A percentile compares a stretch with the other conserved stretches of the same genome.
phyloP scores from a whole-genome alignment of 2,797 vertebrate genomes.

The Cirrhinus molitorella region DNA sequence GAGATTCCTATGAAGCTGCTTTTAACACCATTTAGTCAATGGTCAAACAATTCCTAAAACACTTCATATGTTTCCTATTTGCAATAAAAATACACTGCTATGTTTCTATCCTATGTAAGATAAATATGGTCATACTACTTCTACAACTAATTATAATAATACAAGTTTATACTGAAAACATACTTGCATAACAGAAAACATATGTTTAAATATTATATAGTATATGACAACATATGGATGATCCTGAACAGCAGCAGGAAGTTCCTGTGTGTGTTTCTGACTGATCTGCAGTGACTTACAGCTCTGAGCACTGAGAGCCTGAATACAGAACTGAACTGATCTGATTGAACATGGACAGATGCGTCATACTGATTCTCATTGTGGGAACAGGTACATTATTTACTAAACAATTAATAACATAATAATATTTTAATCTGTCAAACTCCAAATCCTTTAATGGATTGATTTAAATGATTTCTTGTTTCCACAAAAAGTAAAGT shows the following conservation, averaged over 20 bases:
- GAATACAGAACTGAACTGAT: constrained; percentile 1
- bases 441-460: too few relatives aligned
- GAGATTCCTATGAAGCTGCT: too few relatives aligned
- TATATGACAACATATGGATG: too few relatives aligned
- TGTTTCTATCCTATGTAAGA: neutral
- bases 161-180: neutral
- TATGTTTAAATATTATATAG: neutral
- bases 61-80: neutral
- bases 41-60: neutral
- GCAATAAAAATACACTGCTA: neutral
- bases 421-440: neutral
- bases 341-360: neutral
- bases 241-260: neutral
- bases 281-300: neutral
- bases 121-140: neutral
- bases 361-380: neutral
- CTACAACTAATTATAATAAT: too few relatives aligned
- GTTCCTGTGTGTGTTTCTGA: neutral
- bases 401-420: neutral
- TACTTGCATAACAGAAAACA: neutral
- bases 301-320: neutral
- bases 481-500: too few relatives aligned
- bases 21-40: too few relatives aligned
- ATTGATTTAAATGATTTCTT: too few relatives aligned
- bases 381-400: neutral